phyloP scores from a whole-genome alignment of 92 coral and sea anemone genomes.

The Anthopleura xanthogrammica region DNA sequence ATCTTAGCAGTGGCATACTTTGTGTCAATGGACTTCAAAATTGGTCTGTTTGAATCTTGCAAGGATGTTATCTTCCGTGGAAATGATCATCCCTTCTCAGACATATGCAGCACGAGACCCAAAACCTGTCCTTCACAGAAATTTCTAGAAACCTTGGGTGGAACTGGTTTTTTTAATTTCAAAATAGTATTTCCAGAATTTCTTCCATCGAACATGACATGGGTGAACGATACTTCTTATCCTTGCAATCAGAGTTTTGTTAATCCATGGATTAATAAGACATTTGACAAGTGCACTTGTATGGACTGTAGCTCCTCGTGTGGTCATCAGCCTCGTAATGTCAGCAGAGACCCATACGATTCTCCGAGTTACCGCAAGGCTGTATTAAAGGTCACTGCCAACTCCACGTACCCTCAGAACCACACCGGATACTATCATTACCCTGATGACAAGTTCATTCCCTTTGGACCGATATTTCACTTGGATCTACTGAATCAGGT shows the following conservation, averaged over 20 bases:
- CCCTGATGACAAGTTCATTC: constrained; percentile 43
- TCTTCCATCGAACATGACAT: constrained; percentile 27
- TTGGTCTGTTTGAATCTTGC: constrained; percentile 78
- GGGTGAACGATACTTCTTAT: constrained; percentile 52
- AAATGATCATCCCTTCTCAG: constrained; percentile 46
- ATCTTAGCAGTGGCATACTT: constrained; percentile 40
- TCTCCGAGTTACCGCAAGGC: background rate
- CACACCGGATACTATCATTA: constrained; percentile 42
- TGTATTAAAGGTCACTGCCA: constrained; percentile 10
- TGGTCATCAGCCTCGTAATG: background rate
- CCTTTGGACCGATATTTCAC: constrained; percentile 68
- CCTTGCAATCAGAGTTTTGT: constrained; percentile 60
- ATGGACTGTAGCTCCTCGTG: constrained; percentile 56
- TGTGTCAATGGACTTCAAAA: constrained; percentile 55
- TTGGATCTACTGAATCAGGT: constrained; percentile 60
- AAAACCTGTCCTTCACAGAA: constrained; percentile 59
- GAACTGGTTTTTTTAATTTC: constrained; percentile 42
- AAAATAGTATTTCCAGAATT: constrained; percentile 43
- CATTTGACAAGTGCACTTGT: constrained; percentile 59
- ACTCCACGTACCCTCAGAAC: constrained; percentile 4
- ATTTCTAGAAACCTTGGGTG: constrained; percentile 62
- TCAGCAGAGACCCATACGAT: constrained; percentile 1
- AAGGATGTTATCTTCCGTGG: constrained; percentile 79
- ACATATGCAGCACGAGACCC: constrained; percentile 64
- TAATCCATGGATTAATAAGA: constrained; percentile 57